Evolutionary conservation across 1,140 invertebrate genomes (phyloP), one percentile per base, ranked within the genome.

Genomic region (Parasteatoda tepidariorum): DNA sequence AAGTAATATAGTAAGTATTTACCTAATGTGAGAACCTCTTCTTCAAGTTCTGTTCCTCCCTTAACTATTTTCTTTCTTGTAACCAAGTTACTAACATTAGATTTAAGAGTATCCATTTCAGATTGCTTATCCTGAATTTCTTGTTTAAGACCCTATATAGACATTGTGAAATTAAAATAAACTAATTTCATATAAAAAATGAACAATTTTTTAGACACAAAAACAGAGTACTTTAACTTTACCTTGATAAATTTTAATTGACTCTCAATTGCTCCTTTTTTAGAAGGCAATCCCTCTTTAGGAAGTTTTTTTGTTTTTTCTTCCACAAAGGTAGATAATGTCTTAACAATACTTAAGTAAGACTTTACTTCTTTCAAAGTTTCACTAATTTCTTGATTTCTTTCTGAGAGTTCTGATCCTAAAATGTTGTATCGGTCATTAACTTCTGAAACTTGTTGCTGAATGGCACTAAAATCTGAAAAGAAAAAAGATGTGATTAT

Each of bases 51-150:
- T 84, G 96, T 94, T 0, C 93, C 92, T 15, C 96, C 97, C 26
- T 93, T 91, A 0, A 94, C 94, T 79, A 93, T 93, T 31, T 94
- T 93, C 86, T 96, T 96, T 67, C 94, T 93, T 64, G 93, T 93
- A 13, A 98, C 90, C 0, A 98, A 90, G 84, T 98, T 96, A 83
- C 93, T 93, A 0, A 96, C 93, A 90, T 97, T 95, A 70, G 92
- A 93, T 87, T 94, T 94, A 4, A 97, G 95, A 28, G 93, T 95
- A 87, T 98, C 96, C 0, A 98, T 90, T 11, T 97, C 89, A 3
- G 94, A 95, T 89, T 98, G 97, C 86, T 97, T 97, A 87, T 96
- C 95, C 76, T 96, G 95, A 92, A 98, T 95, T 87, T 98, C 96
- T 88, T 97, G 95, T 30, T 97, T 90, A 2, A 97, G 92, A 64